Base-by-base conservation (phyloP, 2,888 invertebrate species). In the Myathropa florea region DNA sequence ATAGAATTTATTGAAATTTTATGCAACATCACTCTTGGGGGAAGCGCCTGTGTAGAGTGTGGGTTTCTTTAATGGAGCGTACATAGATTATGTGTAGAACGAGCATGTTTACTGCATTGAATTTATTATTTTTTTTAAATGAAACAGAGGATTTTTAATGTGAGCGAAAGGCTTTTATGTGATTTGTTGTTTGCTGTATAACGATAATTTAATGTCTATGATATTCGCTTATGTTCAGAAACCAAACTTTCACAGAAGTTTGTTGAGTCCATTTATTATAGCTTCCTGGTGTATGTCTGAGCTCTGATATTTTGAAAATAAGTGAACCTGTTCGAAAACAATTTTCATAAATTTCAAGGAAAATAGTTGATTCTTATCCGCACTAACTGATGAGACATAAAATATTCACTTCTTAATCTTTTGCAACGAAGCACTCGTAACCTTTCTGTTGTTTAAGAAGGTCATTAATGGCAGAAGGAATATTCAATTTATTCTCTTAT, bases 1-100 rank as follows among this genome's bases (percentile, higher is more conserved):
- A 59, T n/a, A 21, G 36, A 46, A 78, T 63, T 78, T 68, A 68
- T 72, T 78, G 60, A 24, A 67, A 67, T 77, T 63, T 39, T 72
- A 68, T 83, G 18, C 78, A 78, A 68, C 57, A 18, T 1, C 21
- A 36, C 18, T 59, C 7, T n/a, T 21, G 46, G 18, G 4, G 2
- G 21, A 39, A 39, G n/a, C 53, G 23, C 9, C n/a, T 6, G 9
- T n/a, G 18, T 55, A 28, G 14, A 28, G 36, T 28, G 28, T 36
- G 36, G 64, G 23, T 26, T 39, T 33, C 36, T 30, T 36, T 70
- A 82, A 71, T 70, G 26, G 33, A 65, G 30, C 24, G 36, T 59
- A n/a, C n/a, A n/a, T n/a, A 36, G 26, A 70, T 61, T 63, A 26
- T 39, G 23, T 57, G 18, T 63, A 63, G 72, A 65, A 79, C 53